A percentile compares a stretch with the other conserved stretches of the same genome.
Conservation (phyloP, 2,888 invertebrate species). For the Morpho achilles region DNA sequence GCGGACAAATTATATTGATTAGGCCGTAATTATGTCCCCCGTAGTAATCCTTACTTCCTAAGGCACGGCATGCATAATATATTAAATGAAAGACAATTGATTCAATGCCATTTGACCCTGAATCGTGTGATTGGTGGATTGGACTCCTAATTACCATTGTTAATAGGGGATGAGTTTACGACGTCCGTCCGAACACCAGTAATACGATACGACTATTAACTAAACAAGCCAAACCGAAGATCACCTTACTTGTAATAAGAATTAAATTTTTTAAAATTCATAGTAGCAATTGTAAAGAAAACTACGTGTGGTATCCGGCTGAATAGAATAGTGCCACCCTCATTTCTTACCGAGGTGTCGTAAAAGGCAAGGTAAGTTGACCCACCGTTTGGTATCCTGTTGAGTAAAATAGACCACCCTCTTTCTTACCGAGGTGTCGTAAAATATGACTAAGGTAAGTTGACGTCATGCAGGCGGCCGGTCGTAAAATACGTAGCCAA, state of each 20-base stretch:
- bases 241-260: not conserved
- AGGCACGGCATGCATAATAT: slow-evolving; percentile 11
- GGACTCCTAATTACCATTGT: slow-evolving; percentile 50
- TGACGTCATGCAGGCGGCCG: too few relatives aligned
- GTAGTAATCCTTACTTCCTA: not conserved
- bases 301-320: too few relatives aligned
- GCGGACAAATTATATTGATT: slow-evolving; percentile 1
- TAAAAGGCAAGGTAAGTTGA: too few relatives aligned
- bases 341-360: too few relatives aligned
- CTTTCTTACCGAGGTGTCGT: too few relatives aligned
- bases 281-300: too few relatives aligned
- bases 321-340: too few relatives aligned
- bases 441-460: too few relatives aligned
- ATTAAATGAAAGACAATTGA: slow-evolving; percentile 51
- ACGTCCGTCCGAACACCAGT: slow-evolving; percentile 37
- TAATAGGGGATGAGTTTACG: slow-evolving; percentile 43
- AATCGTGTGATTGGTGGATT: slow-evolving; percentile 46
- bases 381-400: too few relatives aligned
- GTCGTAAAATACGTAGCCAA: too few relatives aligned
- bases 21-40: slow-evolving; percentile 1
- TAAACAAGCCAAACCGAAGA: slow-evolving; percentile 3
- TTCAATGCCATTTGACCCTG: slow-evolving; percentile 48
- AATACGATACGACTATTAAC: slow-evolving; percentile 18
- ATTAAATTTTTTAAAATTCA: too few relatives aligned
- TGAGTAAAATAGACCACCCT: too few relatives aligned